These are phyloP conservation scores for Ganaspis sp. DNA, from an alignment of 1,140 invertebrate species.

Conservation along the genomic window DNA sequence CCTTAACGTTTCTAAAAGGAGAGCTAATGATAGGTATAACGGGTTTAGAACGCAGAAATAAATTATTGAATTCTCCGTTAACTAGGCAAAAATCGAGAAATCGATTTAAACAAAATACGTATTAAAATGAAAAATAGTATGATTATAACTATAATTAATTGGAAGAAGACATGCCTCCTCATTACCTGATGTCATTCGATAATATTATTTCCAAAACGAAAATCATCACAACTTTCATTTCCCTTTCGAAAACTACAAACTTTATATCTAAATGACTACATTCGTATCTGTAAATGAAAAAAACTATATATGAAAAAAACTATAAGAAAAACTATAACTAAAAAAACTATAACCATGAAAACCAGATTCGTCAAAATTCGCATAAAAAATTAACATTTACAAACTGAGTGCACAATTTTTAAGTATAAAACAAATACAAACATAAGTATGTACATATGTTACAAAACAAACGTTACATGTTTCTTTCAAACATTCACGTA, in stretches of 20 bases:
- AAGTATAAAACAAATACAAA: too few species aligned
- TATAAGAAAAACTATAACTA: too few species aligned
- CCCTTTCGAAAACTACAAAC: background rate
- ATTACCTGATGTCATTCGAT: background rate
- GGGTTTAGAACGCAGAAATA: background rate
- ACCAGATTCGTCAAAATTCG: too few species aligned
- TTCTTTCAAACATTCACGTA: too few species aligned
- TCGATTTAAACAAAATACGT: background rate
- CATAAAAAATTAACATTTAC: too few species aligned
- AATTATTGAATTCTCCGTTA: conserved; percentile 8
- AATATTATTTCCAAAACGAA: background rate
- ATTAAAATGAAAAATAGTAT: background rate
- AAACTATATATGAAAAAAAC: too few species aligned
- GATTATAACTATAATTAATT: background rate
- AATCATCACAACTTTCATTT: background rate
- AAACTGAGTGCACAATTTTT: too few species aligned
- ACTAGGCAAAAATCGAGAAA: conserved; percentile 15
- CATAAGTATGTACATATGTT: too few species aligned
- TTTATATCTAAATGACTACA: too few species aligned
- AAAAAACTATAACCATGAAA: too few species aligned
- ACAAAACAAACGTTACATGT: too few species aligned
- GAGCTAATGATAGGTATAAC: conserved; percentile 3
- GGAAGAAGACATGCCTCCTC: background rate
- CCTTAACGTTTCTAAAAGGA: conserved; percentile 21
- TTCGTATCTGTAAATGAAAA: too few species aligned